Base-by-base conservation (phyloP, 2,113 vertebrate species). In the Entosphenus tridentatus region DNA sequence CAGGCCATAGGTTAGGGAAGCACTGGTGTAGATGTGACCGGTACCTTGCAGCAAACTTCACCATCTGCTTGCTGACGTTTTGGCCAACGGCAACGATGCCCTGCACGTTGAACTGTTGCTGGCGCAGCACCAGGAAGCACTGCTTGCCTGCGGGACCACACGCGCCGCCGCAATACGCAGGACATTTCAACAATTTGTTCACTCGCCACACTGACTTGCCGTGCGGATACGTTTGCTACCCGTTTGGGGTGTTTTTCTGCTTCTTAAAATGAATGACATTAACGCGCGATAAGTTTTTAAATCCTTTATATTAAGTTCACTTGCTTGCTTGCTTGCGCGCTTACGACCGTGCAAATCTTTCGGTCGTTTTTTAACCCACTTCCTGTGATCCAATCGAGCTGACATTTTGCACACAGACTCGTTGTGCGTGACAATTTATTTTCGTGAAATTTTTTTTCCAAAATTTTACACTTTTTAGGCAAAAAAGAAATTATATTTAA, bases 11-110 rank as follows among this genome's bases (percentile, higher is more conserved):
- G 39, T 39, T 39, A 39, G 39, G 39, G 39, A 39, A 39, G 39
- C 39, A 39, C 39, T 39, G 39, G 39, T 39, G 39, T 39, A 39
- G 6, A 39, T 39, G 39, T 39, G 39, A 80, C 84, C 90, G 90
- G 95, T 85, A 95, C 93, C 95, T 93, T 83, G 89, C 91, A 75
- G 88, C 85, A 82, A 98, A 95, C 83, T 95, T 96, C 83, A 97
- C 92, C 93, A 98, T 98, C 89, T 98, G 93, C 86, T 93, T 98
- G 87, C 93, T 98, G 71, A 88, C 87, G 81, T 84, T 86, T 73
- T 92, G 88, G 83, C 92, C 90, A 83, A 97, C 90, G 17, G 93
- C 90, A 75, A 95, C 87, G 71, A 95, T 84, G 67, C 87, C 90
- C 79, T 97, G 92, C 77, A 95, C 83, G 73, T 89, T 89, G 80